Percentiles rank a stretch among this genome's conserved stretches.
These are phyloP conservation scores for Conchocele bisecta DNA, from an alignment of 2,888 invertebrate species.

Conservation along the genomic window DNA sequence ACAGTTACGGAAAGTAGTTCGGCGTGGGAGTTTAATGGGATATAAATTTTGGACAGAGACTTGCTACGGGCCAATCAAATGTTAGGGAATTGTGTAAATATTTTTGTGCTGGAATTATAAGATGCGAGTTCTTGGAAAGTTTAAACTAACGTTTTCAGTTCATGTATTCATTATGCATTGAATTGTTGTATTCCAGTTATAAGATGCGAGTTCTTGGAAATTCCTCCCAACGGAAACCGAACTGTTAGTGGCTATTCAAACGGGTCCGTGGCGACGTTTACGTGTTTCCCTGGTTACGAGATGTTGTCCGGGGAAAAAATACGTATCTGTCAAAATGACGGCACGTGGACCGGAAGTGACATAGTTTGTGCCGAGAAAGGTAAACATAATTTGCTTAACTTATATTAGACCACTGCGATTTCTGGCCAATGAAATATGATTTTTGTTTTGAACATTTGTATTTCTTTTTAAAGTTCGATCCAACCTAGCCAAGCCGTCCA, in stretches of 20 bases:
- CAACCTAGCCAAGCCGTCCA: too few relatives aligned
- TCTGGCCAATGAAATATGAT: background rate
- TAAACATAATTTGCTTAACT: too few relatives aligned
- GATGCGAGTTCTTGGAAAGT: background rate
- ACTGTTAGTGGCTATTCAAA: constrained; percentile 58
- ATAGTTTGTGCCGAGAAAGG: constrained; percentile 61
- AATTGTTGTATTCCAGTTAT: constrained; percentile 58
- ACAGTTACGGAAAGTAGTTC: too few relatives aligned
- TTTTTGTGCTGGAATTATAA: too few relatives aligned
- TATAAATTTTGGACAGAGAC: too few relatives aligned
- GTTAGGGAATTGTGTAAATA: too few relatives aligned
- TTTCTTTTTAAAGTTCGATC: too few relatives aligned
- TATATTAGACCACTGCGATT: too few relatives aligned
- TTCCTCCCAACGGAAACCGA: constrained; percentile 66
- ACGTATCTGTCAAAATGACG: constrained; percentile 59
- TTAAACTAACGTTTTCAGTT: too few relatives aligned
- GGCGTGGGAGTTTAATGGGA: too few relatives aligned
- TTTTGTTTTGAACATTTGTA: background rate
- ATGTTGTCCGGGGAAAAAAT: constrained; percentile 27
- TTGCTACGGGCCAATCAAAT: too few relatives aligned
- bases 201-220: constrained; percentile 66
- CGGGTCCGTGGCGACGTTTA: constrained; percentile 60
- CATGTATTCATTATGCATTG: background rate
- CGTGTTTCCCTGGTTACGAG: constrained; percentile 60
- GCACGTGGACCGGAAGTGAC: constrained; percentile 62